Percentiles rank a stretch among this genome's conserved stretches.
phyloP scores from a whole-genome alignment of 2,888 invertebrate genomes.

The Sinelater perroti region DNA sequence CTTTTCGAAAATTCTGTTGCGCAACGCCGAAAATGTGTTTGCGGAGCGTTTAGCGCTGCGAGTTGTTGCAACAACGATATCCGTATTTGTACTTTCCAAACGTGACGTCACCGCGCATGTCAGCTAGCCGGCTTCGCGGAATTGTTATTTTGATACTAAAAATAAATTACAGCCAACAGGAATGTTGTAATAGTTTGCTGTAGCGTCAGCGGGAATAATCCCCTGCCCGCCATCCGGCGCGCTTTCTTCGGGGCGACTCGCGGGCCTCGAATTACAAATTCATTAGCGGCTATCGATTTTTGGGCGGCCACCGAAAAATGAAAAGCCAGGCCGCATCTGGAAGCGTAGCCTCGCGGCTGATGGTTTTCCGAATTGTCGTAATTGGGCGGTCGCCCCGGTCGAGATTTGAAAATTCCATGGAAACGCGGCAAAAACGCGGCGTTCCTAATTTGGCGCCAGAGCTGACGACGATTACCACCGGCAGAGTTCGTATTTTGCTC shows the following conservation, averaged over 20 bases:
- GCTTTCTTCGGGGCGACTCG: no score
- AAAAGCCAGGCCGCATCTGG: no score
- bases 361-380: no score
- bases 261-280: constrained; percentile 33
- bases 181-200: constrained; percentile 30
- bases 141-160: constrained; percentile 38
- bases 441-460: constrained; percentile 47
- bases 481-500: constrained; percentile 46
- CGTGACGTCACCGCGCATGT: constrained; percentile 41
- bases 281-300: constrained; percentile 35
- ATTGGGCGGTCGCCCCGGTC: no score
- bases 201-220: constrained; percentile 11
- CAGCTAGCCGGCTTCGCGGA: constrained; percentile 40
- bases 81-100: constrained; percentile 42
- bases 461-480: constrained; percentile 41
- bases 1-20: constrained; percentile 1
- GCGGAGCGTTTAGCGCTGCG: constrained; percentile 9
- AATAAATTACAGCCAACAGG: constrained; percentile 33
- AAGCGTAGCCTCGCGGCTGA: no score
- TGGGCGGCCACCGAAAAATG: constrained; percentile 19
- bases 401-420: no score
- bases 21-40: constrained; percentile 1
- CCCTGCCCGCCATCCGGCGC: no score
- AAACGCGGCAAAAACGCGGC: background rate
- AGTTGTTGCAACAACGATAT: constrained; percentile 27